These are phyloP conservation scores for Corythoichthys intestinalis DNA, from an alignment of 2,113 vertebrate genomes.

Conservation along the genomic window DNA sequence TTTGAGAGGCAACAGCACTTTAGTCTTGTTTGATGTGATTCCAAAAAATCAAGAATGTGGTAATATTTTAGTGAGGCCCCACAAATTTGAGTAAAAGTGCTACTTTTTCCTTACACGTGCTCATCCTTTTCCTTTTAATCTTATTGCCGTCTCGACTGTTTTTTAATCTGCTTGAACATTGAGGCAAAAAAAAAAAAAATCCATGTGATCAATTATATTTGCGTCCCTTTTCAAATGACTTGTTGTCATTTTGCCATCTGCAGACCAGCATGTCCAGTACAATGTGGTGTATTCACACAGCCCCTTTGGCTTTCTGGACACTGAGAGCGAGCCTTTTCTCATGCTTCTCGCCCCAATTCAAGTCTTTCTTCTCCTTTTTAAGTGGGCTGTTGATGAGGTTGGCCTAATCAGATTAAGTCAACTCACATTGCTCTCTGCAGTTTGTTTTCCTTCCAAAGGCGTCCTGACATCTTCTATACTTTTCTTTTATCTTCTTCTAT, in stretches of 20 bases:
- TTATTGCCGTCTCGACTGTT: conserved; percentile 68
- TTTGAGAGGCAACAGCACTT: conserved; percentile 22
- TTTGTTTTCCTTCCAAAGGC: conserved; percentile 86
- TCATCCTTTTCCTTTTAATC: conserved; percentile 65
- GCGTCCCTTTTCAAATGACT: conserved; percentile 73
- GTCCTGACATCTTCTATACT: conserved; percentile 79
- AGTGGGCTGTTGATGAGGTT: conserved; percentile 85
- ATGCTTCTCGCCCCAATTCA: conserved; percentile 72
- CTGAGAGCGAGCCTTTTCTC: conserved; percentile 70
- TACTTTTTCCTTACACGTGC: conserved; percentile 50
- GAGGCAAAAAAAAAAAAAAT: background rate
- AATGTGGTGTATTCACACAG: conserved; percentile 77
- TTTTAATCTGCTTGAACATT: conserved; percentile 69
- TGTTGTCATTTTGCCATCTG: conserved; percentile 87
- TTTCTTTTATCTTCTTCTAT: conserved; percentile 80
- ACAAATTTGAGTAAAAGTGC: conserved; percentile 42
- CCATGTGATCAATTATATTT: conserved; percentile 73
- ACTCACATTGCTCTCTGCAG: conserved; percentile 82
- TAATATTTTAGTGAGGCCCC: conserved; percentile 66
- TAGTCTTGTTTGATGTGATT: conserved; percentile 63
- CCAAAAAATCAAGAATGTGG: conserved; percentile 60
- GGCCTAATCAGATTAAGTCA: conserved; percentile 95
- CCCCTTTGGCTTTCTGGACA: conserved; percentile 71
- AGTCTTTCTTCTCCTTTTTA: conserved; percentile 80
- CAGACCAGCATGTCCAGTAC: conserved; percentile 77